A percentile compares a stretch with the other conserved stretches of the same genome.
Conservation (phyloP, 2,113 vertebrate species). For the Anguilla japonica region DNA sequence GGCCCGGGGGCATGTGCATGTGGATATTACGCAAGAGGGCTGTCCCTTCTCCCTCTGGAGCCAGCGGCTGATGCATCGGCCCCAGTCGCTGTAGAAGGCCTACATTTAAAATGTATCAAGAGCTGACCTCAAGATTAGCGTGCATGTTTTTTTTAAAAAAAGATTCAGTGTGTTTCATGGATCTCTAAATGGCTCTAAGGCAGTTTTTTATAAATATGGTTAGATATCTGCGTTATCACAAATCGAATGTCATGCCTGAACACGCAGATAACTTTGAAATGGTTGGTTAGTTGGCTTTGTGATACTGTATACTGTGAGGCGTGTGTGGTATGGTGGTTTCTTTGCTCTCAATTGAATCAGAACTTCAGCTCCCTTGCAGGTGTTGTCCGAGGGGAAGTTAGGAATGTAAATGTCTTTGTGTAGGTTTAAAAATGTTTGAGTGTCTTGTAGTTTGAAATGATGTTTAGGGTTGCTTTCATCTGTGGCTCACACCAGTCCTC, state of each 20-base stretch:
- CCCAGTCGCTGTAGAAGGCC: neutral
- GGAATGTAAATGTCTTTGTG: no score
- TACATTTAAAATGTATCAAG: neutral
- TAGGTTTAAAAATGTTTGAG: no score
- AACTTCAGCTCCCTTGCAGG: neutral
- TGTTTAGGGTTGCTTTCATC: no score
- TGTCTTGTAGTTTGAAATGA: no score
- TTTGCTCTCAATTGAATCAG: neutral
- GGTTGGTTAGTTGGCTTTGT: neutral
- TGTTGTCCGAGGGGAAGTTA: no score
- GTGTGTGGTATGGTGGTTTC: neutral
- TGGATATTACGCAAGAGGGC: slow-evolving; percentile 1
- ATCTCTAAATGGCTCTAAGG: neutral
- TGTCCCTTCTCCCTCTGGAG: neutral
- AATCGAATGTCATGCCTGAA: neutral
- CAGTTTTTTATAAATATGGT: neutral
- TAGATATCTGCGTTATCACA: neutral
- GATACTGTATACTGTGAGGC: neutral
- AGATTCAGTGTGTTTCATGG: neutral
- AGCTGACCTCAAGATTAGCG: neutral
- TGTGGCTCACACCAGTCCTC: neutral
- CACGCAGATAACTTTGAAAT: neutral
- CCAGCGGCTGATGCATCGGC: neutral
- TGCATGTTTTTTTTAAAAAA: neutral
- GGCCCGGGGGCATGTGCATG: neutral